Evolutionary conservation across 64 coral and sea anemone species (phyloP), one percentile per base, ranked within the genome.

Genomic region (Stichodactyla helianthus): DNA sequence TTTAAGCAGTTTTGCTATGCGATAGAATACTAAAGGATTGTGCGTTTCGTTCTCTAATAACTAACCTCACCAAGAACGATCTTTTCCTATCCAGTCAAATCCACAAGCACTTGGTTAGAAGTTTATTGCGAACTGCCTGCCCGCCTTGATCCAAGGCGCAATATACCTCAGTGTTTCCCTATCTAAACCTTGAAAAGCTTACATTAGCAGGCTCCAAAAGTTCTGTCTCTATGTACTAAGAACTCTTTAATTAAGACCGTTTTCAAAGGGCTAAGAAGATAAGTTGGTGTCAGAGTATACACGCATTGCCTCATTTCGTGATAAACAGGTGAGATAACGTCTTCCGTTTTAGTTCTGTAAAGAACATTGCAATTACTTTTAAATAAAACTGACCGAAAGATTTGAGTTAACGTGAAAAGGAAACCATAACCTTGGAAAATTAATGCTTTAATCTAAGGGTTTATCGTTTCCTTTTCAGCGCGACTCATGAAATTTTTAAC

Each of bases 171-270:
- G 68, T 31, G 26, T 9, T 28, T 11, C 68, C 23, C n/a, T 31
- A 31, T 74, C 68, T 26, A 9, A 74, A 65, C 62, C 26, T 31
- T 8, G 26, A 6, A 6, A 74, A 23, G 22, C 25, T 6, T 74
- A n/a, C 68, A 74, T 74, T 74, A 74, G 25, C 6, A 26, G 68
- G 68, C 68, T 74, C 68, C 68, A 74, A 74, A 23, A 74, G 68
- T 74, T 74, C 68, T 74, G 68, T 13, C 68, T 74, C 68, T 13
- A 5, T 74, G 5, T 7, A 11, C 68, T 74, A 74, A 74, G 68
- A 74, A 27, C 22, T 27, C 68, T 74, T 74, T 74, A 23, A 74
- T 74, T 71, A 28, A 74, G 23, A 74, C 68, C 68, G 68, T 74
- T 74, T 74, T 74, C 23, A 74, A 74, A 74, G 25, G 20, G 26